These are phyloP conservation scores for Dysmachus trigonus DNA, from an alignment of 2,888 invertebrate genomes.

Conservation along the genomic window DNA sequence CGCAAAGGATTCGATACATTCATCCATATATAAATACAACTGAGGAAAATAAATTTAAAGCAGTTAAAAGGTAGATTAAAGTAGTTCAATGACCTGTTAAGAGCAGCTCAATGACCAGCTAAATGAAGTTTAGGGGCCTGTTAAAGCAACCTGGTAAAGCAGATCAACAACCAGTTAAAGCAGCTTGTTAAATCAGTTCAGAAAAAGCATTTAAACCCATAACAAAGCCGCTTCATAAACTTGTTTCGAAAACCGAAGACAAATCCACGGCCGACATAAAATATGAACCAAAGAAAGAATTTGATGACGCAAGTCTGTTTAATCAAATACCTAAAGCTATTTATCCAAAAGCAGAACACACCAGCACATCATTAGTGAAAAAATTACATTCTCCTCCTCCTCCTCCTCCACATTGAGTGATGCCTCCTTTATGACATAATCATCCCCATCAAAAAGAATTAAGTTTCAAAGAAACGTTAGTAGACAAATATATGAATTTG, in stretches of 20 bases:
- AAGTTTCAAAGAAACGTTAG: neutral
- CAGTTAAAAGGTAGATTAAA: no score
- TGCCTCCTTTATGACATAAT: neutral
- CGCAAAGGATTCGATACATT: constrained; percentile 54
- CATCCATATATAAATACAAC: constrained; percentile 27
- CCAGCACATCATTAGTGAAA: neutral
- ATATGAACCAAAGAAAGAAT: neutral
- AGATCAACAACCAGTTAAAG: no score
- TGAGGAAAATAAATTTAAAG: neutral
- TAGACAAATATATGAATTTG: constrained; percentile 4
- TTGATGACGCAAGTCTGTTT: neutral
- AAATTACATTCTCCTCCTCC: no score
- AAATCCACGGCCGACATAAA: neutral
- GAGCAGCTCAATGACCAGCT: no score
- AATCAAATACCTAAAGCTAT: neutral
- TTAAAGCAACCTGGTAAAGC: no score
- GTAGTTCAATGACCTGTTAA: no score
- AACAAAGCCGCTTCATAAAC: neutral
- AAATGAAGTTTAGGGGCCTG: no score
- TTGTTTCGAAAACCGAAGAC: neutral
- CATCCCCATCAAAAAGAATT: neutral
- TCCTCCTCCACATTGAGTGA: neutral
- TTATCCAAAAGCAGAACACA: neutral
- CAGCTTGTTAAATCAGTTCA: no score
- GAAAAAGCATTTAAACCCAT: neutral